Evolutionary conservation across 2,888 invertebrate species (phyloP).

Genomic region (Abscondita cerata): DNA sequence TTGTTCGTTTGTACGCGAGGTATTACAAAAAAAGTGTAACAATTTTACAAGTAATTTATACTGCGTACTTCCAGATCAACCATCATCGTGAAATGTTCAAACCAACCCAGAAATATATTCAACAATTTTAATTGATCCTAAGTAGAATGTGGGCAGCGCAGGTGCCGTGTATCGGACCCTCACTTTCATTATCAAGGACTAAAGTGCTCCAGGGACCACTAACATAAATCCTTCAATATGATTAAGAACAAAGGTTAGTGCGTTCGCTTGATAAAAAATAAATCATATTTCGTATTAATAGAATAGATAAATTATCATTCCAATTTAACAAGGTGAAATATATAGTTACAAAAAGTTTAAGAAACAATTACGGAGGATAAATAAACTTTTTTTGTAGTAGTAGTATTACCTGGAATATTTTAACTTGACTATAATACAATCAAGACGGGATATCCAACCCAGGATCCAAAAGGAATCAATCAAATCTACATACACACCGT

Average conservation of each 20-base stretch:
- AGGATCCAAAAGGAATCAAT: constrained; percentile 24
- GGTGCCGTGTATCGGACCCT: constrained; percentile 36
- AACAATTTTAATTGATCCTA: constrained; percentile 38
- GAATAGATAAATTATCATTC: constrained; percentile 17
- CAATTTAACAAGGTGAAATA: constrained; percentile 5
- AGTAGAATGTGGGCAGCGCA: constrained; percentile 38
- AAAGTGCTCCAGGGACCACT: constrained; percentile 37
- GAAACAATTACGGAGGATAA: not conserved
- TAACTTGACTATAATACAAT: constrained; percentile 16
- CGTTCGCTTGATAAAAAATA: constrained; percentile 33
- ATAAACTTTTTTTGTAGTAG: not conserved
- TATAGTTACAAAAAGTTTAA: not conserved
- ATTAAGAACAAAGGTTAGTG: constrained; percentile 39
- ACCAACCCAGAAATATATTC: constrained; percentile 29
- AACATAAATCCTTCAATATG: constrained; percentile 39
- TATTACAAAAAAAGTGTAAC: too few species aligned
- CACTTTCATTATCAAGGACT: constrained; percentile 36
- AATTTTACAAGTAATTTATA: not conserved
- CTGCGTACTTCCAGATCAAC: not conserved
- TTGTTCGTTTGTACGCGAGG: too few species aligned
- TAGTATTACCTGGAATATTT: constrained; percentile 13
- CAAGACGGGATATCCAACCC: constrained; percentile 19
- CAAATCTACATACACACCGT: constrained; percentile 27
- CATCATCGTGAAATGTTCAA: constrained; percentile 5
- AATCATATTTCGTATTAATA: constrained; percentile 29